A percentile compares a stretch with the other conserved stretches of the same genome.
These are phyloP conservation scores for Alouatta palliata DNA, from an alignment of 2,113 vertebrate species.

Conservation along the genomic window DNA sequence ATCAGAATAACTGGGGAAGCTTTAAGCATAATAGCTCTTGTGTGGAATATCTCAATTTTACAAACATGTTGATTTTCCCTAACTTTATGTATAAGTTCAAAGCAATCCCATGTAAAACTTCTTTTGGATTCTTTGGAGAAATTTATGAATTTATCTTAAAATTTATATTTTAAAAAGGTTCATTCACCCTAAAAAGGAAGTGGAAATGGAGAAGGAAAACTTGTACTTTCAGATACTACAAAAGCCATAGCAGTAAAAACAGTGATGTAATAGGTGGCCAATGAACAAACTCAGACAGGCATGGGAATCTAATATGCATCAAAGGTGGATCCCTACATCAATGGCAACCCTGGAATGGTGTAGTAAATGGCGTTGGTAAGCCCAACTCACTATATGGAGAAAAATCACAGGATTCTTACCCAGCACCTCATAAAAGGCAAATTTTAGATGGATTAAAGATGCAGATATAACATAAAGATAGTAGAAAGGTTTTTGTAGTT, in stretches of 20 bases:
- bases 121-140: background rate
- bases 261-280: background rate
- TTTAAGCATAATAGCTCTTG: background rate
- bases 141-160: background rate
- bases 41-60: background rate
- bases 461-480: background rate
- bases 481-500: no score
- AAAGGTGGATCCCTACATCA: background rate
- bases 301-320: background rate
- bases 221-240: background rate
- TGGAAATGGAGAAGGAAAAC: background rate
- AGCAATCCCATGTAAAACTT: background rate
- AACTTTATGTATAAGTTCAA: background rate
- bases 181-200: conserved; percentile 19
- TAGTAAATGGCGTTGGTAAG: background rate
- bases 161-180: conserved; percentile 24
- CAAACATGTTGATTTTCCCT: background rate
- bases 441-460: background rate
- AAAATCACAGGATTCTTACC: background rate
- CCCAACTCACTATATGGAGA: background rate
- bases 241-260: background rate
- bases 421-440: background rate
- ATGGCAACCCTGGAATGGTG: background rate
- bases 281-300: background rate
- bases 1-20: background rate